Conservation (phyloP, 2,888 invertebrate genomes). For the Epinotia demarniana region DNA sequence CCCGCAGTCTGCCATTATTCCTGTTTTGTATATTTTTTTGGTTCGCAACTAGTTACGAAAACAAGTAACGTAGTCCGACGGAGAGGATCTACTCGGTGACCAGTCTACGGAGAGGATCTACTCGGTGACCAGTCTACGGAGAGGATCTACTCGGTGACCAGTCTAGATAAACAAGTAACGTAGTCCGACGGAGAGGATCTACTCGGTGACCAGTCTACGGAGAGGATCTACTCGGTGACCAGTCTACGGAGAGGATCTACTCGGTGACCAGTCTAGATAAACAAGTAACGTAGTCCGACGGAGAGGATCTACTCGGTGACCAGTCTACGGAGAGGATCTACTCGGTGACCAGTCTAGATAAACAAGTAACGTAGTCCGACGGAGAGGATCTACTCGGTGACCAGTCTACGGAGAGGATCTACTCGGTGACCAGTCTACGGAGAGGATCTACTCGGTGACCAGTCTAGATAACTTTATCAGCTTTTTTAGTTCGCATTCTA, state of each 20-base stretch:
- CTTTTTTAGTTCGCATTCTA: not conserved
- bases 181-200: too few species aligned
- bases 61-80: not conserved
- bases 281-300: too few species aligned
- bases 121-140: not conserved
- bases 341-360: not conserved
- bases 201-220: not conserved
- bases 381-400: not conserved
- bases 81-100: not conserved
- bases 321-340: too few species aligned
- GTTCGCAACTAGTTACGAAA: not conserved
- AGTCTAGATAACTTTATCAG: constrained; percentile 4
- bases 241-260: too few species aligned
- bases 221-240: not conserved
- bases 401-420: too few species aligned
- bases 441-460: not conserved
- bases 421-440: not conserved
- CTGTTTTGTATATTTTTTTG: not conserved
- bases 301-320: not conserved
- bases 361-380: too few species aligned
- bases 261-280: not conserved
- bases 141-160: not conserved
- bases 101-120: too few species aligned
- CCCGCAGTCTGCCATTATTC: not conserved
- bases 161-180: too few species aligned